Evolutionary conservation across 2,113 vertebrate species (phyloP).

Genomic region (Sciurus niger): DNA sequence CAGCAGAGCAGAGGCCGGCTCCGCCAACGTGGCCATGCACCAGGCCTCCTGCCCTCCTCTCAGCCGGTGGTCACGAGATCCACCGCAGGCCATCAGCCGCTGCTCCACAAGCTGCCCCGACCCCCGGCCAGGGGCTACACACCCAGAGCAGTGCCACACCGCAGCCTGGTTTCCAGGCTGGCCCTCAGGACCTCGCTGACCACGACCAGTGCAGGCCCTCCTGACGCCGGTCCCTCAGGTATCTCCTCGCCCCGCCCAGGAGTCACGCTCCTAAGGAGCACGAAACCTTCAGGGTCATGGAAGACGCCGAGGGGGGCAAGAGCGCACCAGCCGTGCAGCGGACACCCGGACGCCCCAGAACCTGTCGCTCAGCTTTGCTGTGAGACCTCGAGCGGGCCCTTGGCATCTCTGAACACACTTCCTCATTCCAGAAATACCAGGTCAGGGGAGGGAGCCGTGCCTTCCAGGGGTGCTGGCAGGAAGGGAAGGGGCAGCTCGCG

Average conservation of each 20-base stretch:
- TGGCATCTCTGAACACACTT: neutral
- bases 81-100: neutral
- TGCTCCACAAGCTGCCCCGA: neutral
- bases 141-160: too few relatives aligned
- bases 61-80: neutral
- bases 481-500: neutral
- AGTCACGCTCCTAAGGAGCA: neutral
- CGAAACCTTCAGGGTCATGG: neutral
- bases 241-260: neutral
- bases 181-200: neutral
- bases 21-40: neutral
- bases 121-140: too few relatives aligned
- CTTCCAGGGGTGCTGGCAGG: neutral
- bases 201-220: rapidly evolving
- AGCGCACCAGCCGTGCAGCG: neutral
- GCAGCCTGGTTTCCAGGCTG: neutral
- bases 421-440: neutral
- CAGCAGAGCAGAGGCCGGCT: neutral
- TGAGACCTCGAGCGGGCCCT: neutral
- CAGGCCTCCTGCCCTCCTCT: neutral
- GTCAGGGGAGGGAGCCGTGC: neutral
- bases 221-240: neutral
- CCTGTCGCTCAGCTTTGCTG: neutral
- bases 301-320: neutral
- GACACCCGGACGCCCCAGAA: neutral